phyloP scores from a whole-genome alignment of 2,888 invertebrate genomes.

The Oscheius sp. region DNA sequence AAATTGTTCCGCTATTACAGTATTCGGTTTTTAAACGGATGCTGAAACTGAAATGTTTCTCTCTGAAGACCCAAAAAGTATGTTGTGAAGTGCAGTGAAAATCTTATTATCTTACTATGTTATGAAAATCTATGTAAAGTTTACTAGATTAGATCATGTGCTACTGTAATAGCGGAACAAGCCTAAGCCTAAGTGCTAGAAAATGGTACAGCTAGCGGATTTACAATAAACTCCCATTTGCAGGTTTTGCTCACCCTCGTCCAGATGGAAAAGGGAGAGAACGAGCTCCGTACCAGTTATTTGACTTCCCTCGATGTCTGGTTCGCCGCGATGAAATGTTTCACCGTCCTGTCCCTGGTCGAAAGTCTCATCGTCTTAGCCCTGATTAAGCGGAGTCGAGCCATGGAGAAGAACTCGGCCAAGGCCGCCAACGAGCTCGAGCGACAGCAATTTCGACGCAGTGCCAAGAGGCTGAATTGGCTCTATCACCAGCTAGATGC shows the following conservation, averaged over 20 bases:
- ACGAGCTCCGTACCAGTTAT: conserved; percentile 66
- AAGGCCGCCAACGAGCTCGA: conserved; percentile 67
- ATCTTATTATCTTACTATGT: too few species aligned
- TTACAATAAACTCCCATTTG: conserved; percentile 14
- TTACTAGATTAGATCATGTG: too few species aligned
- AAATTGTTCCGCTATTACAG: too few species aligned
- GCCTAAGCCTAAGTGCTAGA: too few species aligned
- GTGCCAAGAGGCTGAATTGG: conserved; percentile 57
- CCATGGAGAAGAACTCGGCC: conserved; percentile 66
- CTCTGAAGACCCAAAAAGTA: too few species aligned
- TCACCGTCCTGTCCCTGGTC: conserved; percentile 69
- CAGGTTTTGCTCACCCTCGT: conserved; percentile 70
- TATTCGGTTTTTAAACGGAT: too few species aligned
- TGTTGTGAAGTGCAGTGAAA: too few species aligned
- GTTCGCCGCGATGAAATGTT: conserved; percentile 68
- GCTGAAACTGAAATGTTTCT: too few species aligned
- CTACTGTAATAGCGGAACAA: too few species aligned
- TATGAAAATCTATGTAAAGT: too few species aligned
- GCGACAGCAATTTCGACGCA: conserved; percentile 51
- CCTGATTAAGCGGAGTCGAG: conserved; percentile 67
- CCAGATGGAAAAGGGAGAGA: conserved; percentile 72
- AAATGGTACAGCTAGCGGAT: too few species aligned
- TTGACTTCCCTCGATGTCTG: conserved; percentile 70
- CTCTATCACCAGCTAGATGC: conserved; percentile 67
- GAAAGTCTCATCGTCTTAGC: conserved; percentile 68